phyloP scores from a whole-genome alignment of 2,888 invertebrate species.

The Aricia artaxerxes region DNA sequence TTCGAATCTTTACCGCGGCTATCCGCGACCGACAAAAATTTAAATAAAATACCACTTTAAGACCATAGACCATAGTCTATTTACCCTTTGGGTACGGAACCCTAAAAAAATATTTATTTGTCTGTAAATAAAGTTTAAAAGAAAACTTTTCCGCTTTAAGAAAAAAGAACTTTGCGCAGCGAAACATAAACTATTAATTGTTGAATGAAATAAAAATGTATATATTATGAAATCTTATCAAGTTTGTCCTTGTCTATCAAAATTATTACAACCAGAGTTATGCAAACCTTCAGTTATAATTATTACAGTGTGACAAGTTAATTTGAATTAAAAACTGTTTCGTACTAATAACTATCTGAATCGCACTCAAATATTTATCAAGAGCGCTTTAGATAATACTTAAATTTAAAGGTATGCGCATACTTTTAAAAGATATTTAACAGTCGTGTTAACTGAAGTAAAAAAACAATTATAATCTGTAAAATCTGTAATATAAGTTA shows the following conservation, averaged over 20 bases:
- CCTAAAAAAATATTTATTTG: too few relatives aligned
- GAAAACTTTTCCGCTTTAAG: too few relatives aligned
- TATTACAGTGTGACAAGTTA: constrained; percentile 3
- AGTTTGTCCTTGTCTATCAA: constrained; percentile 21
- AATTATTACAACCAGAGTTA: neutral
- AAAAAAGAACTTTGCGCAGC: too few relatives aligned
- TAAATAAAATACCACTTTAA: too few relatives aligned
- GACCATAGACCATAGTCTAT: too few relatives aligned
- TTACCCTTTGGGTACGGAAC: too few relatives aligned
- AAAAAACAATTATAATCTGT: neutral
- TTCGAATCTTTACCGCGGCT: too few relatives aligned
- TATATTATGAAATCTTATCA: constrained; percentile 1
- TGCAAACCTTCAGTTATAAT: constrained; percentile 6
- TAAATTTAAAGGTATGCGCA: neutral
- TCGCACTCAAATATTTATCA: constrained; percentile 3
- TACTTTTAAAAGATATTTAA: neutral
- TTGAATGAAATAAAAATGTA: neutral
- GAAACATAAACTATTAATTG: too few relatives aligned
- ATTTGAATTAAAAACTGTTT: constrained; percentile 24
- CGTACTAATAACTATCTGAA: neutral
- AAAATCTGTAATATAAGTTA: too few relatives aligned
- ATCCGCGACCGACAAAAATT: too few relatives aligned
- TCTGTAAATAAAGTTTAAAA: too few relatives aligned
- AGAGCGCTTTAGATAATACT: constrained; percentile 18
- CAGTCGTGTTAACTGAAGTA: neutral